Percentiles rank a stretch among this genome's conserved stretches.
These are phyloP conservation scores for Anas platyrhynchos DNA, from an alignment of 2,113 vertebrate species.

Conservation along the genomic window DNA sequence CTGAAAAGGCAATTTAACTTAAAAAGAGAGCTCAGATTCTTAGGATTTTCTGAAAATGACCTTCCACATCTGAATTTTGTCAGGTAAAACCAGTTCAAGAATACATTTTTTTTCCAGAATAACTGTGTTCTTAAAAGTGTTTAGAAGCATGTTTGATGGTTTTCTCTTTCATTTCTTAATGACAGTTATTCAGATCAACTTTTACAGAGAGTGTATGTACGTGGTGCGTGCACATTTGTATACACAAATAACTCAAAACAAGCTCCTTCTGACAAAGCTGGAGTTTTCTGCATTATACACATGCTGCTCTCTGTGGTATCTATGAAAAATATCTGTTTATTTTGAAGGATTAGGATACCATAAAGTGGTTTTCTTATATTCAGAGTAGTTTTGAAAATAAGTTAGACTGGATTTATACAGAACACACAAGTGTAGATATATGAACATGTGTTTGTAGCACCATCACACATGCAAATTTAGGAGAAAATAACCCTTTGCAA, in stretches of 20 bases:
- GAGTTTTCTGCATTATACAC: neutral
- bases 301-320: neutral
- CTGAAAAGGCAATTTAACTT: neutral
- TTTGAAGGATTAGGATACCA: neutral
- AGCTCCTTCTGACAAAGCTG: neutral
- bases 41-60: neutral
- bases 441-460: neutral
- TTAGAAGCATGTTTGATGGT: neutral
- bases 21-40: neutral
- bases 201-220: neutral
- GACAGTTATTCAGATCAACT: neutral
- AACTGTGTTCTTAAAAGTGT: neutral
- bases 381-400: neutral
- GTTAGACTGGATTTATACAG: neutral
- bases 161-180: neutral
- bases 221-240: fast-evolving
- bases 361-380: neutral
- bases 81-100: neutral
- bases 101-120: neutral
- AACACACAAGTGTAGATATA: neutral
- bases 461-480: neutral
- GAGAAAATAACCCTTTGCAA: neutral
- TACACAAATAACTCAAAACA: neutral
- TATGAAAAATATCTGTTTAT: neutral
- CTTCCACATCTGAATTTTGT: neutral